A percentile compares a stretch with the other conserved stretches of the same genome.
Conservation (phyloP, 2,797 vertebrate species). For the Urosaurus nigricauda region DNA sequence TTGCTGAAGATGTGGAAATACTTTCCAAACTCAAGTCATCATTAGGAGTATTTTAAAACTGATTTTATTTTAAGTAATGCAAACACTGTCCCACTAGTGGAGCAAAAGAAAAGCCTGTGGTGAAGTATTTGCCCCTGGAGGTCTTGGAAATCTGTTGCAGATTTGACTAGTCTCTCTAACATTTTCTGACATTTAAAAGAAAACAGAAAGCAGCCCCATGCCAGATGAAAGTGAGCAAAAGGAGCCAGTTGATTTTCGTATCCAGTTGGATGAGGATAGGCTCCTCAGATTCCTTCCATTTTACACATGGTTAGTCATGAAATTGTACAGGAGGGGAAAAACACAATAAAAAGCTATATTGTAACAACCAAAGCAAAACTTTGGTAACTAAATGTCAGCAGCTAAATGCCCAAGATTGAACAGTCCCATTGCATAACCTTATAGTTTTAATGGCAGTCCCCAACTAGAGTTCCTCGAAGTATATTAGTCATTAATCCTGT, state of each 20-base stretch:
- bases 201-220: conserved; percentile 74
- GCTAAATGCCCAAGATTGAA: conserved; percentile 72
- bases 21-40: conserved; percentile 24
- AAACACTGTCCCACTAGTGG: conserved; percentile 44
- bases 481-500: background rate
- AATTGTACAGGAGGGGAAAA: conserved; percentile 66
- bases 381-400: conserved; percentile 70
- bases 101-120: conserved; percentile 42
- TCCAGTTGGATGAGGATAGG: conserved; percentile 76
- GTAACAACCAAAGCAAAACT: conserved; percentile 71
- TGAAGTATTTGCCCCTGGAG: conserved; percentile 69
- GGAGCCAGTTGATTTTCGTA: conserved; percentile 72
- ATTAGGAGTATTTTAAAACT: conserved; percentile 39
- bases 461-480: background rate
- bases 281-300: conserved; percentile 81
- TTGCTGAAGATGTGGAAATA: conserved; percentile 11
- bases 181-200: conserved; percentile 84
- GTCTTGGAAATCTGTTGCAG: conserved; percentile 74
- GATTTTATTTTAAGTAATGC: conserved; percentile 63
- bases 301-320: conserved; percentile 80
- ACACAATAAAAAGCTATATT: conserved; percentile 73
- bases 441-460: conserved; percentile 65
- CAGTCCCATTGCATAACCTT: conserved; percentile 74
- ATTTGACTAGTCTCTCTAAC: conserved; percentile 79
- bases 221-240: conserved; percentile 78